phyloP scores from a whole-genome alignment of 53 echinoderm and acorn worm genomes.

The Temnopleurus reevesii region DNA sequence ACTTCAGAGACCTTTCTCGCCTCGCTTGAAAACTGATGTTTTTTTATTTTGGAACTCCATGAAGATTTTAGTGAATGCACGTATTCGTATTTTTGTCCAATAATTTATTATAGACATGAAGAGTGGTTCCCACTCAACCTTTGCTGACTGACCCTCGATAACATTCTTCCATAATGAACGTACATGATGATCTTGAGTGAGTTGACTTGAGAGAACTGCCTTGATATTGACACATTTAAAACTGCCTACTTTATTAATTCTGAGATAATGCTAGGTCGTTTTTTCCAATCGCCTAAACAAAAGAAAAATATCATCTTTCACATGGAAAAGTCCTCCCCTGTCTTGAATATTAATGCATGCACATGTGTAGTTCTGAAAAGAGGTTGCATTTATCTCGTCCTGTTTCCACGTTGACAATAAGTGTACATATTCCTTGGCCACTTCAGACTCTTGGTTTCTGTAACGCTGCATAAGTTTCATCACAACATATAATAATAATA shows the following conservation, averaged over 20 bases:
- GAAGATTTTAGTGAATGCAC: not conserved
- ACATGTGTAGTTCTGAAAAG: not conserved
- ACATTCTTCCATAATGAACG: not conserved
- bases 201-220: not conserved
- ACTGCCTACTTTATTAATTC: too few species aligned
- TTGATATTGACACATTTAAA: not conserved
- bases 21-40: too few species aligned
- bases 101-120: not conserved
- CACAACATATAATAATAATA: too few species aligned
- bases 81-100: not conserved
- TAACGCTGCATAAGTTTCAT: not conserved
- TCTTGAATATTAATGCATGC: conserved; percentile 18
- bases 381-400: not conserved
- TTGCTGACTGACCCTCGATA: not conserved
- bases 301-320: not conserved
- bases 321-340: conserved; percentile 5
- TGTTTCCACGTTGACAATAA: not conserved
- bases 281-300: not conserved
- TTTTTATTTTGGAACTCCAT: not conserved
- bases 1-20: too few species aligned
- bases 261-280: not conserved
- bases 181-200: not conserved
- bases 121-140: not conserved
- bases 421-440: not conserved
- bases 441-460: not conserved